Percentiles rank a stretch among this genome's conserved stretches.
These are phyloP conservation scores for Hymenopus coronatus DNA, from an alignment of 2,888 invertebrate species.

Conservation along the genomic window DNA sequence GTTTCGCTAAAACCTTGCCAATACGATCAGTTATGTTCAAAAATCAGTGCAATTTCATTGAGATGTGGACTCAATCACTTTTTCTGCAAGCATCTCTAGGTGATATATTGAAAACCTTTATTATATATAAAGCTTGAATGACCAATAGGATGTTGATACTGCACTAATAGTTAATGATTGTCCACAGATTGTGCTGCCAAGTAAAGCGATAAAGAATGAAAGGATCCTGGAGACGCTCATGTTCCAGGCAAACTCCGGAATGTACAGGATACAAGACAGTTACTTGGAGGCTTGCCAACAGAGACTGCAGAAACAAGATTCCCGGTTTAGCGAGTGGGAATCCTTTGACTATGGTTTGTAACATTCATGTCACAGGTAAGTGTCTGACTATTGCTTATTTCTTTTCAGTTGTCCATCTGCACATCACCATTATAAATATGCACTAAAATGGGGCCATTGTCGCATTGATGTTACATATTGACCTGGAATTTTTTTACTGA, in stretches of 20 bases:
- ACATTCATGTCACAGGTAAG: neutral
- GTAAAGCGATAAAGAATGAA: constrained; percentile 90
- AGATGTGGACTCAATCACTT: too few relatives aligned
- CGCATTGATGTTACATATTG: too few relatives aligned
- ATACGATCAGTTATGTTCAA: too few relatives aligned
- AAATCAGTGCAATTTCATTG: too few relatives aligned
- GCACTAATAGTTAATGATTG: neutral
- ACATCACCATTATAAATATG: too few relatives aligned
- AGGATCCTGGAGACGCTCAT: constrained; percentile 87
- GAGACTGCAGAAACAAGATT: constrained; percentile 86
- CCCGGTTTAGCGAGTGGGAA: constrained; percentile 77
- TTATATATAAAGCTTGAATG: too few relatives aligned
- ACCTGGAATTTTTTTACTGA: too few relatives aligned
- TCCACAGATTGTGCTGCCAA: constrained; percentile 76
- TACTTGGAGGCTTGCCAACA: constrained; percentile 85
- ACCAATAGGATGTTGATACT: neutral
- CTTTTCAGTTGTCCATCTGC: too few relatives aligned
- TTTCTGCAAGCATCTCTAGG: neutral
- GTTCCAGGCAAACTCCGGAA: constrained; percentile 90
- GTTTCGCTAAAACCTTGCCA: too few relatives aligned
- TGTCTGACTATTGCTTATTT: too few relatives aligned
- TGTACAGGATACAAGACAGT: constrained; percentile 86
- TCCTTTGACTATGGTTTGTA: constrained; percentile 74
- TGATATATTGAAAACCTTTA: neutral
- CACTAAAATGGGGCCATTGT: too few relatives aligned